These are phyloP conservation scores for Yponomeuta cagnagella DNA, from an alignment of 2,888 invertebrate genomes.

Conservation along the genomic window DNA sequence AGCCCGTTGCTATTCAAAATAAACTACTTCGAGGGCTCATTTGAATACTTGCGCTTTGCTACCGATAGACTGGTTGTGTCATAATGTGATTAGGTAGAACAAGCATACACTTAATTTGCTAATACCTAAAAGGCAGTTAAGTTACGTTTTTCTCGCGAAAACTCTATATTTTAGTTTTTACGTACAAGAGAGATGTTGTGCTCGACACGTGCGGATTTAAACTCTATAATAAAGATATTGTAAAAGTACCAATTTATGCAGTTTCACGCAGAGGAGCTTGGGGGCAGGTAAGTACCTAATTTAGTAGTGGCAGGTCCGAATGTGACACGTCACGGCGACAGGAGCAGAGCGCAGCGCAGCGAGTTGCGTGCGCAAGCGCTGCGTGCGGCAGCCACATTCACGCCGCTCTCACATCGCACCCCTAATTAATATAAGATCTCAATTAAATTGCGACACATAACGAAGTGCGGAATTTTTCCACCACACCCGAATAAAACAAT, in stretches of 20 bases:
- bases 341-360: neutral
- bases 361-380: constrained; percentile 59
- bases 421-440: constrained; percentile 77
- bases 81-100: too few species aligned
- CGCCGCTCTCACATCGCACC: constrained; percentile 58
- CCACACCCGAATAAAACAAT: constrained; percentile 53
- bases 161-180: too few species aligned
- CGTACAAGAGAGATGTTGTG: neutral
- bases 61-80: too few species aligned
- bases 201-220: neutral
- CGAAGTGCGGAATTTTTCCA: constrained; percentile 63
- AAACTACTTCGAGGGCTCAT: neutral
- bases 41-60: neutral
- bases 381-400: constrained; percentile 71
- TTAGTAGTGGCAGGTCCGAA: neutral
- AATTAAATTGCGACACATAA: constrained; percentile 75
- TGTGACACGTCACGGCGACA: constrained; percentile 19
- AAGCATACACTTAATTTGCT: too few species aligned
- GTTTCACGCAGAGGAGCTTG: neutral
- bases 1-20: neutral
- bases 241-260: neutral
- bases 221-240: neutral
- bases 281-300: neutral
- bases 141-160: too few species aligned
- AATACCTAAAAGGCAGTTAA: too few species aligned